phyloP scores from a whole-genome alignment of 2,888 invertebrate species.

The Nesidiocoris tenuis region DNA sequence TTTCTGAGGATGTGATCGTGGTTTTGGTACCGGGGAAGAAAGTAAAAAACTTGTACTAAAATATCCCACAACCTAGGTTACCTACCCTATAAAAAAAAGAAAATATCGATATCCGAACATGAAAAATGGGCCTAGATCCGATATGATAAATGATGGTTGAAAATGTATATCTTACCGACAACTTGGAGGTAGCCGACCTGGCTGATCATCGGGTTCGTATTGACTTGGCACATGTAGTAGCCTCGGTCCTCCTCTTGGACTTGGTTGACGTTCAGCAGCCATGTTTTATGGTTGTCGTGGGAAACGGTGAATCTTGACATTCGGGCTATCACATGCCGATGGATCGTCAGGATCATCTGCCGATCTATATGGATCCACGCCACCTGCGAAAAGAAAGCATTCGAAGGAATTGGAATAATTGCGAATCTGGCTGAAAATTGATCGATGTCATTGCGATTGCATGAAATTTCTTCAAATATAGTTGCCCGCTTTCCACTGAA shows the following conservation, averaged over 20 bases:
- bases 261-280: conserved; percentile 85
- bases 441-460: background rate
- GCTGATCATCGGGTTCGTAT: conserved; percentile 92
- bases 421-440: background rate
- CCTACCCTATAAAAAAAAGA: too few species aligned
- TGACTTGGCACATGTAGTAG: conserved; percentile 86
- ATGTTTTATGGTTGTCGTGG: conserved; percentile 88
- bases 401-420: background rate
- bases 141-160: conserved; percentile 47
- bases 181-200: conserved; percentile 91
- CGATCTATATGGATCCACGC: conserved; percentile 94
- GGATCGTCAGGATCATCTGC: conserved; percentile 90
- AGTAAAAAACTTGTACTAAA: too few species aligned
- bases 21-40: too few species aligned
- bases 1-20: too few species aligned
- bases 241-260: conserved; percentile 89
- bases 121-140: too few species aligned
- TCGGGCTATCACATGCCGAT: conserved; percentile 85
- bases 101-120: too few species aligned
- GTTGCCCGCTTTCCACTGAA: too few species aligned
- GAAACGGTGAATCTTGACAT: conserved; percentile 88
- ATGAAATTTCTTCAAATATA: background rate
- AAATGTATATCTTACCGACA: conserved; percentile 77
- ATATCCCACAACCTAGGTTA: too few species aligned
- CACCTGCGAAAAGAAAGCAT: conserved; percentile 65